These are phyloP conservation scores for Silvanus unidentatus DNA, from an alignment of 2,888 invertebrate genomes.

Conservation along the genomic window DNA sequence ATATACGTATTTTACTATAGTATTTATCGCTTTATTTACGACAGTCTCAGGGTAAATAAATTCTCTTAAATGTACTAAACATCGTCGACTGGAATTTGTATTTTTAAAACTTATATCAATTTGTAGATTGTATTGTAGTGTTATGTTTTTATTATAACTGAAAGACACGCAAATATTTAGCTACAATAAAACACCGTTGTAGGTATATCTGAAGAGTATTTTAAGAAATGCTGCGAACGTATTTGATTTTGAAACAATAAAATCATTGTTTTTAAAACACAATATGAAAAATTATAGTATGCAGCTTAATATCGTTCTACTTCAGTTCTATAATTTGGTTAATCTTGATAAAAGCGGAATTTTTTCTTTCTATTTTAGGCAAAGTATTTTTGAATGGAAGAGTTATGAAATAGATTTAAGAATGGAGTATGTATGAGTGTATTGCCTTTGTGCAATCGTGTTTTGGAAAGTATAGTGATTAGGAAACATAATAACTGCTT, in stretches of 20 bases:
- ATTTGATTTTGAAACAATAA: not conserved
- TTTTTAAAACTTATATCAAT: slow-evolving; percentile 2
- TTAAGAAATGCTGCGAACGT: not conserved
- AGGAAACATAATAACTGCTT: no score
- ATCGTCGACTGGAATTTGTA: not conserved
- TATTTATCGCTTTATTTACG: slow-evolving; percentile 21
- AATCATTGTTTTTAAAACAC: slow-evolving; percentile 1
- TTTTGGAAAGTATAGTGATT: no score
- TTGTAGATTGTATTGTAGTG: not conserved
- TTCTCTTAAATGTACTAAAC: slow-evolving; percentile 1
- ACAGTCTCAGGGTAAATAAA: slow-evolving; percentile 14
- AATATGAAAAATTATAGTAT: not conserved
- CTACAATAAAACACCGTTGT: no score
- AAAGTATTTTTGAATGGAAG: no score
- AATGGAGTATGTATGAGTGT: no score
- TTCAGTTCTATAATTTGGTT: no score
- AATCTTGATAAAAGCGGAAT: no score
- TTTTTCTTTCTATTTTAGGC: no score
- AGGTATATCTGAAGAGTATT: no score
- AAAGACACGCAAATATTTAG: no score
- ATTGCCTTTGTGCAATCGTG: no score
- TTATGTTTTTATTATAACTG: not conserved
- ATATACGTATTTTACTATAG: slow-evolving; percentile 5
- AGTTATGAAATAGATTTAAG: no score
- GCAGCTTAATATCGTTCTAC: not conserved